Percentiles rank a stretch among this genome's conserved stretches.
Evolutionary conservation across 2,888 invertebrate species (phyloP).

Genomic region (Sericinus montela): DNA sequence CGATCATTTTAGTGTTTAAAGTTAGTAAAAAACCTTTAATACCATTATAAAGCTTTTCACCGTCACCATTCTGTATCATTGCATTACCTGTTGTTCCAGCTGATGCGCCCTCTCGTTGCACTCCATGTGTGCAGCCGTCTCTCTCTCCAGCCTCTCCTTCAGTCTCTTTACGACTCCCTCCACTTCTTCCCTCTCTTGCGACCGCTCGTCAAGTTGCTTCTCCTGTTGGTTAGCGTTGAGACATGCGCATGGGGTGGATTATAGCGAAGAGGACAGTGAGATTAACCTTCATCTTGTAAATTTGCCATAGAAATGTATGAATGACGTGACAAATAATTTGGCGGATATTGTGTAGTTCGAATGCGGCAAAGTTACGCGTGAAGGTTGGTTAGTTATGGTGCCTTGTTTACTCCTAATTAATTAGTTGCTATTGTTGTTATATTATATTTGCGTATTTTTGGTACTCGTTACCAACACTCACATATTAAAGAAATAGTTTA

Average conservation of each 20-base stretch:
- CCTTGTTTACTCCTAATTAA: no score
- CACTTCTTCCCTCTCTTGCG: constrained; percentile 95
- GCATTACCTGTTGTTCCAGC: constrained; percentile 76
- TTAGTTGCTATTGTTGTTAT: background rate
- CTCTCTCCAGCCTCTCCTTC: constrained; percentile 93
- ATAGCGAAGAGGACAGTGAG: constrained; percentile 4
- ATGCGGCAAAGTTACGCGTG: background rate
- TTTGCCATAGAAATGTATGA: background rate
- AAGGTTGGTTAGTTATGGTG: background rate
- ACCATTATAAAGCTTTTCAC: background rate
- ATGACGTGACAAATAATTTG: background rate
- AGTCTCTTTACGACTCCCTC: constrained; percentile 89
- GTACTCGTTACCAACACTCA: no score
- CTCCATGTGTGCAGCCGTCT: constrained; percentile 92
- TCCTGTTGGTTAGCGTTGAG: constrained; percentile 74
- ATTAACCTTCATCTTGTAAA: constrained; percentile 8
- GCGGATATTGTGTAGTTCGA: background rate
- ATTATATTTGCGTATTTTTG: background rate
- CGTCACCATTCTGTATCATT: background rate
- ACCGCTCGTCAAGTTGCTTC: constrained; percentile 92
- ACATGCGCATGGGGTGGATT: constrained; percentile 23
- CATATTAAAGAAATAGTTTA: background rate
- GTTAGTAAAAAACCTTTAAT: no score
- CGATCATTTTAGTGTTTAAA: no score
- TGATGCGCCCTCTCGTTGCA: constrained; percentile 87